Evolutionary conservation across 2,113 vertebrate species (phyloP).

Genomic region (Panthera leo): DNA sequence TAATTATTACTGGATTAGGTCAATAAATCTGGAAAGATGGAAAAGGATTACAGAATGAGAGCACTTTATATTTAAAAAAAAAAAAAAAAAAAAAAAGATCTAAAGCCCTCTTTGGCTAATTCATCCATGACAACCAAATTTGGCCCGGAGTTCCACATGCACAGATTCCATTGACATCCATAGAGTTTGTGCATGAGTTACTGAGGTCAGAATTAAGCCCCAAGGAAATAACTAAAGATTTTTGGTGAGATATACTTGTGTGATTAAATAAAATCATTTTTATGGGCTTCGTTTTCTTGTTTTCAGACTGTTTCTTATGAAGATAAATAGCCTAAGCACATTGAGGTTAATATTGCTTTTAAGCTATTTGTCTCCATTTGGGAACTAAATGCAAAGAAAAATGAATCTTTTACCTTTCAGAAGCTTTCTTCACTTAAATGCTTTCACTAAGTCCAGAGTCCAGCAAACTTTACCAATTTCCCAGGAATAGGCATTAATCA

Average conservation of each 20-base stretch:
- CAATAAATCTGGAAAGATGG: conserved; percentile 68
- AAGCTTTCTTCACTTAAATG: conserved; percentile 71
- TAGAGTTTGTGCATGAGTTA: conserved; percentile 69
- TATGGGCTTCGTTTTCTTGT: conserved; percentile 79
- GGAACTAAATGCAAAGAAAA: conserved; percentile 75
- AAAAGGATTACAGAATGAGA: conserved; percentile 53
- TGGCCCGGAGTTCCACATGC: not conserved
- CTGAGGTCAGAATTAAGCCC: conserved; percentile 71
- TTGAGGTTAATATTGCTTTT: conserved; percentile 78
- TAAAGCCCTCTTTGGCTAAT: conserved; percentile 57
- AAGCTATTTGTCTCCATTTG: conserved; percentile 80
- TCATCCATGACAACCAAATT: conserved; percentile 65
- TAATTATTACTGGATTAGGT: conserved; percentile 65
- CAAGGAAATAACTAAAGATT: conserved; percentile 77
- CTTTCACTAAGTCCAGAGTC: conserved; percentile 56
- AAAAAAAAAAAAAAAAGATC: conserved; percentile 43
- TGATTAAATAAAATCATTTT: conserved; percentile 81
- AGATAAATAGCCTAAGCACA: conserved; percentile 74
- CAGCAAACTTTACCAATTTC: conserved; percentile 26
- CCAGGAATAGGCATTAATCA: conserved; percentile 42
- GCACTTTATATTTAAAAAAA: conserved; percentile 44
- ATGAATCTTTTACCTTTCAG: conserved; percentile 70
- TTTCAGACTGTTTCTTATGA: conserved; percentile 76
- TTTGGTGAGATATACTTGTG: conserved; percentile 72
- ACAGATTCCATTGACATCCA: conserved; percentile 50